Base-by-base conservation (phyloP, 2,888 invertebrate species). In the Drosophila nr. fundita region DNA sequence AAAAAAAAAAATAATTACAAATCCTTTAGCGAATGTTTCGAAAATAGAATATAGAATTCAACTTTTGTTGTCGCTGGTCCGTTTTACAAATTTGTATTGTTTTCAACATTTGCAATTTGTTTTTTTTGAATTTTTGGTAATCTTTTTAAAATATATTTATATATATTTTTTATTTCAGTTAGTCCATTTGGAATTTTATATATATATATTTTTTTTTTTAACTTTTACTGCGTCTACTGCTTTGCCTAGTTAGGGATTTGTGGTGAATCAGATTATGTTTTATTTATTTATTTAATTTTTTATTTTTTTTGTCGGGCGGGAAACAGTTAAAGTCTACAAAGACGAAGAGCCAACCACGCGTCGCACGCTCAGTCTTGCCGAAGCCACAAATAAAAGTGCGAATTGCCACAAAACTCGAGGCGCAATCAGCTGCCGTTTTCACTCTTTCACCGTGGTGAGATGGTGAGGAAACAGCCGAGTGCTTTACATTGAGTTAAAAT, bases 271-370 rank as follows among this genome's bases (percentile, higher is more conserved):
- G 24, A 53, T 50, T 54, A 67, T 49, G 54, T 65, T 15, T 54
- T 48, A 66, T 45, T 63, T 57, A 38, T 68, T 36, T 64, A 29
- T 45, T 74, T 61, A 11, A 42, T 63, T 7, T 63, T 38, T 58
- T 53, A 62, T 32, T 21, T 65, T 48, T 71, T 64, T 76, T 78
- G 59, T 68, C 73, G 83, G 81, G 83, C 90, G 86, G 86, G 86
- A 85, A 85, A 85, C 85, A 90, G 86, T 58, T 82, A 88, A 89
- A 86, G 73, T 79, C 78, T 76, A 88, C 89, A 83, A 76, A 83
- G 69, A 80, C 85, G 85, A 85, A 85, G 85, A 82, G 83, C 83
- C 80, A 78, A 85, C 80, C 66, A 73, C 80, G 80, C 82, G 85
- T 45, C 68, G 73, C 71, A 84, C 85, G 78, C 78, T 60, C 73